Conservation (phyloP, 2,797 vertebrate species). For the Sebastes itinus region DNA sequence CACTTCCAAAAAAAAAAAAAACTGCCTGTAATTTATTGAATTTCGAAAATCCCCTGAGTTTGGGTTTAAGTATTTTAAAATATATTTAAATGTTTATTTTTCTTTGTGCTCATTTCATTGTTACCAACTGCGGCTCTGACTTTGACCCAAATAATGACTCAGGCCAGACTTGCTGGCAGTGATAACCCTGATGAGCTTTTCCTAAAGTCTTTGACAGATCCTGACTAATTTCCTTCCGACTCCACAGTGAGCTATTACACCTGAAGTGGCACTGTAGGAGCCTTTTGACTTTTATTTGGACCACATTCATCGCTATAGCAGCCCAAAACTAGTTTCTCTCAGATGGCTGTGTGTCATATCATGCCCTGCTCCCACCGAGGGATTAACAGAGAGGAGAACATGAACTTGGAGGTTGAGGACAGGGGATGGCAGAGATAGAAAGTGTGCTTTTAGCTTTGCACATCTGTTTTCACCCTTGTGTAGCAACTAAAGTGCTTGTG, state of each 20-base stretch:
- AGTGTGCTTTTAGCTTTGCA: neutral
- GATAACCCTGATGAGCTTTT: neutral
- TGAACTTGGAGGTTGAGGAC: slow-evolving; percentile 12
- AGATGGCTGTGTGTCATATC: slow-evolving; percentile 8
- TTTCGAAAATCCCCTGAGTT: neutral
- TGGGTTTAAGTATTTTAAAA: neutral
- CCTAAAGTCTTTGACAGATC: neutral
- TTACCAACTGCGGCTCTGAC: neutral
- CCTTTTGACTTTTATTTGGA: neutral
- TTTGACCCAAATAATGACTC: neutral
- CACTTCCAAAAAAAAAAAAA: neutral
- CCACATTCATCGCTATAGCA: neutral
- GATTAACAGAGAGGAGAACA: slow-evolving; percentile 37
- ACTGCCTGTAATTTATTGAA: neutral
- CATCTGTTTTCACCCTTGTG: neutral
- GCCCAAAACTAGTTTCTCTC: slow-evolving; percentile 7
- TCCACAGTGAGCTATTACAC: neutral
- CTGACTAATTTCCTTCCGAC: neutral
- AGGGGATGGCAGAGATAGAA: slow-evolving; percentile 3
- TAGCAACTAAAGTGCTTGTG: neutral
- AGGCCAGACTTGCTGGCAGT: neutral
- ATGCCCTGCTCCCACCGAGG: slow-evolving; percentile 1
- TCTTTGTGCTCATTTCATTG: neutral
- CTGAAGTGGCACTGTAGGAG: neutral
- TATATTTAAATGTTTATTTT: neutral